Conservation (phyloP, 1,140 invertebrate genomes). For the Alviniconcha marisindica region DNA sequence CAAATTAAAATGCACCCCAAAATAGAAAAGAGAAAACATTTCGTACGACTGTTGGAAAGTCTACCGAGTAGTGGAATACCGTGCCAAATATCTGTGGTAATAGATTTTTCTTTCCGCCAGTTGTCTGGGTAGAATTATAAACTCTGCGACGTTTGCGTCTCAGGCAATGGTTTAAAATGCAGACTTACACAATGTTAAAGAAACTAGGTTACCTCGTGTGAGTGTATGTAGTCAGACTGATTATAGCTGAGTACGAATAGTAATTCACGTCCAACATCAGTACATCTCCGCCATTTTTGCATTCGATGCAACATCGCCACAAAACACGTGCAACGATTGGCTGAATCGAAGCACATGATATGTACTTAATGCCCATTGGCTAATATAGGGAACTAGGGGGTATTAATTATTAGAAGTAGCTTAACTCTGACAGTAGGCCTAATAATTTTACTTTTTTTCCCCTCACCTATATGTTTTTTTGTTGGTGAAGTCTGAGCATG, state of each 20-base stretch:
- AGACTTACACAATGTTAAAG: background rate
- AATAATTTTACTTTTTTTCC: no score
- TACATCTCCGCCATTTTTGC: conserved; percentile 40
- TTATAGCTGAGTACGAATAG: background rate
- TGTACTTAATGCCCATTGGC: conserved; percentile 44
- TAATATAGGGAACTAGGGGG: background rate
- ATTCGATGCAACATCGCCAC: conserved; percentile 23
- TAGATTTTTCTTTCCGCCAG: no score
- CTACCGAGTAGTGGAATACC: no score
- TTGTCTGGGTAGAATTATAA: background rate
- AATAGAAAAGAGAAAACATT: no score
- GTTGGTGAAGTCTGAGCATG: no score
- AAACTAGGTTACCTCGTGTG: background rate
- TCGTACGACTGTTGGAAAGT: no score
- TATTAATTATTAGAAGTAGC: conserved; percentile 28
- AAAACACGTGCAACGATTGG: conserved; percentile 43
- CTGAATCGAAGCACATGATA: conserved; percentile 46
- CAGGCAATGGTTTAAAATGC: background rate
- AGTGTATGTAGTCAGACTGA: background rate
- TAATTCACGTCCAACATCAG: background rate
- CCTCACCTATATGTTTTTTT: no score
- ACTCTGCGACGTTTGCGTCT: background rate
- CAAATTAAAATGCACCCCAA: no score
- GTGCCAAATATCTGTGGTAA: no score
- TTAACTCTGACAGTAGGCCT: no score